Evolutionary conservation across 2,888 invertebrate genomes (phyloP), one percentile per base, ranked within the genome.

Genomic region (Lacanobia wlatinum): DNA sequence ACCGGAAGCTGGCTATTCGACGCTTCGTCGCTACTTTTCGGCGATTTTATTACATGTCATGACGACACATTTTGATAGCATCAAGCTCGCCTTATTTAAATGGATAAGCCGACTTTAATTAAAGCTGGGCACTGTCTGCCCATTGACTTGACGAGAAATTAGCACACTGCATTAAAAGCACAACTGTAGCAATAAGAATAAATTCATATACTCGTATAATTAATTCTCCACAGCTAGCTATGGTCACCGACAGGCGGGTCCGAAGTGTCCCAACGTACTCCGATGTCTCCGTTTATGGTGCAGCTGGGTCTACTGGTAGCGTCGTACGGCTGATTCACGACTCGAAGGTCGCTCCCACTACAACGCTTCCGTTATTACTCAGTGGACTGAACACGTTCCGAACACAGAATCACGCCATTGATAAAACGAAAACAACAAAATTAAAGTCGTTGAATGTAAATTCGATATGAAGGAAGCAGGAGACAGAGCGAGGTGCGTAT

Each of bases 321-420:
- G 79, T 82, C 78, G 78, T 78, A 78, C 81, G 84, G 74, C 83
- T 85, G 94, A 94, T 88, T 94, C 93, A 94, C 82, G 78, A 71
- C 83, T 78, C 79, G 92, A 93, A 94, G 94, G 93, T 91, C 93
- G 88, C 91, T 88, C 91, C 92, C 90, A 92, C 91, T 87, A 83
- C 82, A 78, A 72, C 80, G 84, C 90, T 93, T 92, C 92, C 92
- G 90, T 87, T 76, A 72, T 83, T 83, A 83, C 76, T 74, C 67
- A 67, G 85, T 60, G 82, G 81, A 82, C 89, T 90, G 79, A 84
- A 86, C 76, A 83, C 78, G 85, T 73, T 76, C 65, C 61, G 69
- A 77, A 69, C 70, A 68, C 84, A 78, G 69, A 62, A 80, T 76
- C 71, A 73, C 71, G 71, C 61, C 75, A 76, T 78, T 78, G 73